phyloP scores from a whole-genome alignment of 1,140 invertebrate genomes.

The Zaprionus camerounensis region DNA sequence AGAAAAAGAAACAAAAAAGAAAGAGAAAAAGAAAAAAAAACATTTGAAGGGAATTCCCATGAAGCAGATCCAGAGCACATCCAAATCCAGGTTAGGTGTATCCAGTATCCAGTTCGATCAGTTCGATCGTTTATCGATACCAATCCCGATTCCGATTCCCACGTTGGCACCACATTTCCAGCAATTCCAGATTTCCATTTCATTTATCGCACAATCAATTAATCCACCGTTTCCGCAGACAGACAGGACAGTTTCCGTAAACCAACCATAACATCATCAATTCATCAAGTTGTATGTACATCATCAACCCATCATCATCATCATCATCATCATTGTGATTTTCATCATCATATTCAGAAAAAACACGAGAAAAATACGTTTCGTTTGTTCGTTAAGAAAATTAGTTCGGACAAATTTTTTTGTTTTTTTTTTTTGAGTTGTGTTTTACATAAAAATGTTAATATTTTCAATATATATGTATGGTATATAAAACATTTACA shows the following conservation, averaged over 20 bases:
- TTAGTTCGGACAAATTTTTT: conserved; percentile 84
- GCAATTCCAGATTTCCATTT: conserved; percentile 43
- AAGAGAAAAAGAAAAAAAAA: conserved; percentile 79
- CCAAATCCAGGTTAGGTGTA: conserved; percentile 17
- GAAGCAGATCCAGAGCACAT: conserved; percentile 18
- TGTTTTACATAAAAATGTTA: conserved; percentile 73
- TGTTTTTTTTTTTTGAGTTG: conserved; percentile 70
- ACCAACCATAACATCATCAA: conserved; percentile 68
- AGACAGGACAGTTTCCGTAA: conserved; percentile 9
- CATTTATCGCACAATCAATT: conserved; percentile 43
- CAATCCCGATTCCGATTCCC: conserved; percentile 52
- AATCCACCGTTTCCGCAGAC: conserved; percentile 58
- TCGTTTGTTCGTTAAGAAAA: conserved; percentile 85
- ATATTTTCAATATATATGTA: conserved; percentile 56
- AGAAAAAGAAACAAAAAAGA: conserved; percentile 83
- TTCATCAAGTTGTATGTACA: conserved; percentile 77
- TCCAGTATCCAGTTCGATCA: conserved; percentile 15
- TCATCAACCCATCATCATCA: conserved; percentile 71
- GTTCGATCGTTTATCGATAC: conserved; percentile 26
- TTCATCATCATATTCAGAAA: conserved; percentile 84
- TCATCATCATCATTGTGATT: conserved; percentile 82
- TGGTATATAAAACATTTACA: conserved; percentile 66
- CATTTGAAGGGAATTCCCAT: conserved; percentile 40
- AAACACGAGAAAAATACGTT: conserved; percentile 85
- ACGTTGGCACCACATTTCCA: conserved; percentile 69